Percentiles rank a stretch among this genome's conserved stretches.
Evolutionary conservation across 2,888 invertebrate species (phyloP).

Genomic region (Dysmachus trigonus): DNA sequence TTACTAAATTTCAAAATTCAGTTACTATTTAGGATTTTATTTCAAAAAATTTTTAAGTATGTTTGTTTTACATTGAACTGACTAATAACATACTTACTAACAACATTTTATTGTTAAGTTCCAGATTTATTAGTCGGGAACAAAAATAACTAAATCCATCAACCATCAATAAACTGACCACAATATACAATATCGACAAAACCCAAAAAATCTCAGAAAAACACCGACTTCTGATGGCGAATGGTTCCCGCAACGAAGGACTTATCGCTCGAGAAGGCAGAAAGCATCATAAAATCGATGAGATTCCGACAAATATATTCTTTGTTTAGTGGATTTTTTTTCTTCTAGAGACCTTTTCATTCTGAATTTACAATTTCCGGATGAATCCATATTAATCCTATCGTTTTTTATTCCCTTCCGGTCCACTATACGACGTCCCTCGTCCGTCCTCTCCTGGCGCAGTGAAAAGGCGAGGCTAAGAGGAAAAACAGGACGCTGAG

Average conservation of each 20-base stretch:
- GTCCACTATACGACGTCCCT: constrained; percentile 1
- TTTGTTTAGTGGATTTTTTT: constrained; percentile 27
- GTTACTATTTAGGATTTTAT: not conserved
- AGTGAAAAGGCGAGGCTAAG: constrained; percentile 5
- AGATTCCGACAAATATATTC: not conserved
- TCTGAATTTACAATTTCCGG: constrained; percentile 40
- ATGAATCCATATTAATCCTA: constrained; percentile 33
- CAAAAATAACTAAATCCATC: not conserved
- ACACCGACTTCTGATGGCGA: not conserved
- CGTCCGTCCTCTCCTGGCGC: not conserved
- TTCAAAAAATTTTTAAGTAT: not conserved
- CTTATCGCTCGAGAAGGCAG: not conserved
- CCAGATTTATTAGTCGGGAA: not conserved
- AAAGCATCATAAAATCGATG: constrained; percentile 4
- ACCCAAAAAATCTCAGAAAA: not conserved
- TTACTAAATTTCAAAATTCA: too few species aligned
- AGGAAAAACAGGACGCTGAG: constrained; percentile 35
- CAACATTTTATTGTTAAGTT: not conserved
- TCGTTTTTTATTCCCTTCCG: constrained; percentile 38
- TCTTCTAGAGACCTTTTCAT: not conserved
- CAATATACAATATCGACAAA: not conserved
- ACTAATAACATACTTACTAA: not conserved
- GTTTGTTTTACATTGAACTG: too few species aligned
- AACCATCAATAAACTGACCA: not conserved
- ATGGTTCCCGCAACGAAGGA: not conserved